Evolutionary conservation across 2,797 vertebrate genomes (phyloP), one percentile per base, ranked within the genome.

Genomic region (Micrastur ruficollis): DNA sequence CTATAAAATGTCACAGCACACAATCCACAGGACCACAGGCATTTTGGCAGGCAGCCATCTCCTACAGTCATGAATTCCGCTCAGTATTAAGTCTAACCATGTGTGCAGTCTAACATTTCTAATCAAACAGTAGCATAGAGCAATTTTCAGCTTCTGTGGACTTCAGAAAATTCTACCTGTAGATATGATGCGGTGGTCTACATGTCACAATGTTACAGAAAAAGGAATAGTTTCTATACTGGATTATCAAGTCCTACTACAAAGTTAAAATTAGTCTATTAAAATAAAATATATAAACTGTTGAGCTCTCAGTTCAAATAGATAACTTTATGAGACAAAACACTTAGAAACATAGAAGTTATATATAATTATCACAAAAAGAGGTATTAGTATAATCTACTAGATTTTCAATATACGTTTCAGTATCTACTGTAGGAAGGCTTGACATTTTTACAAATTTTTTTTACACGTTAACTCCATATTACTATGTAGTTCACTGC

Each of bases 31-130:
- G 91, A 88, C 56, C 80, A 82, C 59, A 89, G 90, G 74, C 83
- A 82, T 73, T 88, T 27, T 96, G 95, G 93, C 82, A 94, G 40
- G 58, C 91, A 91, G 92, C 92, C 89, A 81, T 27, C 42, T 84
- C 90, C 86, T n/a, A 53, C 66, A 81, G 76, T 32, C 78, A 86
- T 19, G n/a, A 92, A 78, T 87, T 81, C 72, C 82, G 63, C 49
- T 68, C 76, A 49, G 50, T 55, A 67, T 29, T 23, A 80, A 76
- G 58, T 59, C 76, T 65, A 61, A 76, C 46, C 70, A 68, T 36
- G 32, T 32, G 62, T 50, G 63, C 58, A 42, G 53, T 62, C 66
- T 53, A 90, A 83, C 66, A 85, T 72, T 91, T 90, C 73, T 78
- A 75, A 89, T 75, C 65, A 62, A 90, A 93, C 26, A 3, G 67